Evolutionary conservation across 2,113 vertebrate species (phyloP).

Genomic region (Epinephelus fuscoguttatus): DNA sequence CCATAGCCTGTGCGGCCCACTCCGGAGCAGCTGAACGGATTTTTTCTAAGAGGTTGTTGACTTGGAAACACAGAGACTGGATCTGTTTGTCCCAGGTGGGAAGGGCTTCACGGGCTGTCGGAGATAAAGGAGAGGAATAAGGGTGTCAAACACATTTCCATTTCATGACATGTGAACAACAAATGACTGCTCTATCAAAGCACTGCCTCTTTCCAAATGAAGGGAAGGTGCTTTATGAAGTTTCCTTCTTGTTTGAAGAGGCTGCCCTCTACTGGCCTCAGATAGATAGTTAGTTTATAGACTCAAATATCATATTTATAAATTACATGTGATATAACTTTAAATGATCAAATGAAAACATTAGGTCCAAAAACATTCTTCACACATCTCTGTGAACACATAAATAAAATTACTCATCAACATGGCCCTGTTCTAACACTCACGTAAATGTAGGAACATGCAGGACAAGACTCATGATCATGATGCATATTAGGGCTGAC

Average conservation of each 20-base stretch:
- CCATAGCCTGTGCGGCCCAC: slow-evolving; percentile 97
- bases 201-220: not conserved
- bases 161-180: not conserved
- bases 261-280: slow-evolving; percentile 29
- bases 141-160: not conserved
- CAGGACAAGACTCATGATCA: no score
- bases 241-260: not conserved
- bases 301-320: not conserved
- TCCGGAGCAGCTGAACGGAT: slow-evolving; percentile 95
- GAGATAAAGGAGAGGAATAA: not conserved
- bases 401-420: no score
- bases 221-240: not conserved
- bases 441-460: no score
- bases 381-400: not conserved
- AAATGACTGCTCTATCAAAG: not conserved
- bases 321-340: not conserved
- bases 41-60: slow-evolving; percentile 98
- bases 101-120: slow-evolving; percentile 94
- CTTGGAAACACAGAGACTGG: slow-evolving; percentile 98
- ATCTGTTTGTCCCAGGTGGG: slow-evolving; percentile 99
- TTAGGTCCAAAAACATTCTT: not conserved
- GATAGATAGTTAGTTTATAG: not conserved
- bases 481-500: no score
- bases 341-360: not conserved
- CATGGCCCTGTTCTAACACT: no score